A percentile compares a stretch with the other conserved stretches of the same genome.
phyloP scores from a whole-genome alignment of 2,797 vertebrate species.

The Acipenser transmontanus region DNA sequence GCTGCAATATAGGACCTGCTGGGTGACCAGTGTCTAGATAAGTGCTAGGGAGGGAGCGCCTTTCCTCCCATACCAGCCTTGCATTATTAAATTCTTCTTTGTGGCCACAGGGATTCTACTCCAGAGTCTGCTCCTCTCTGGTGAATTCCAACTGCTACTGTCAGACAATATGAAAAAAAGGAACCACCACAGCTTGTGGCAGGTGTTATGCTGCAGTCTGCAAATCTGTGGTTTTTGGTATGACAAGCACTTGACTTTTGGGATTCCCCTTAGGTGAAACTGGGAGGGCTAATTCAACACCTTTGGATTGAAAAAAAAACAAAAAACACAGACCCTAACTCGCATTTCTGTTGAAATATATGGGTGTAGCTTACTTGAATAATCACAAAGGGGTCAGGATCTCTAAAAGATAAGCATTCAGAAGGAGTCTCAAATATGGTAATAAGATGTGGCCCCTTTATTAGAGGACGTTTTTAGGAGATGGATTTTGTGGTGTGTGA shows the following conservation, averaged over 20 bases:
- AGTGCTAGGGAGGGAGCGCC: slow-evolving; percentile 73
- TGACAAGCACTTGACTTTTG: slow-evolving; percentile 27
- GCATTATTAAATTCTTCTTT: slow-evolving; percentile 90
- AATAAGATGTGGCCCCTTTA: no score
- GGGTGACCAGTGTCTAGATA: slow-evolving; percentile 85
- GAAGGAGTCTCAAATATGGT: no score
- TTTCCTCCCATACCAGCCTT: slow-evolving; percentile 79
- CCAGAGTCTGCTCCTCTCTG: slow-evolving; percentile 48
- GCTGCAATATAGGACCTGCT: slow-evolving; percentile 87
- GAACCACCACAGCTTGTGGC: slow-evolving; percentile 78
- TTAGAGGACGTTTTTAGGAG: no score
- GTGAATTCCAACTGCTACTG: slow-evolving; percentile 73
- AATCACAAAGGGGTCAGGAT: no score
- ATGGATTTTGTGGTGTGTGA: no score
- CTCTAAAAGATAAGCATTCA: no score
- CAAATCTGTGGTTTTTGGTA: slow-evolving; percentile 43
- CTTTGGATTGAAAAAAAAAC: slow-evolving; percentile 51
- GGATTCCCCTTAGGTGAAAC: slow-evolving; percentile 22
- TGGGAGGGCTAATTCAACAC: slow-evolving; percentile 46
- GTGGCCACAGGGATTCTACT: slow-evolving; percentile 68
- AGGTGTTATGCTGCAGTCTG: slow-evolving; percentile 76
- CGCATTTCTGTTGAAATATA: no score
- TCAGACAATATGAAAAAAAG: slow-evolving; percentile 77
- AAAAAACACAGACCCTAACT: no score
- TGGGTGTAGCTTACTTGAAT: no score